Evolutionary conservation across 2,113 vertebrate species (phyloP).

Genomic region (Solea solea): DNA sequence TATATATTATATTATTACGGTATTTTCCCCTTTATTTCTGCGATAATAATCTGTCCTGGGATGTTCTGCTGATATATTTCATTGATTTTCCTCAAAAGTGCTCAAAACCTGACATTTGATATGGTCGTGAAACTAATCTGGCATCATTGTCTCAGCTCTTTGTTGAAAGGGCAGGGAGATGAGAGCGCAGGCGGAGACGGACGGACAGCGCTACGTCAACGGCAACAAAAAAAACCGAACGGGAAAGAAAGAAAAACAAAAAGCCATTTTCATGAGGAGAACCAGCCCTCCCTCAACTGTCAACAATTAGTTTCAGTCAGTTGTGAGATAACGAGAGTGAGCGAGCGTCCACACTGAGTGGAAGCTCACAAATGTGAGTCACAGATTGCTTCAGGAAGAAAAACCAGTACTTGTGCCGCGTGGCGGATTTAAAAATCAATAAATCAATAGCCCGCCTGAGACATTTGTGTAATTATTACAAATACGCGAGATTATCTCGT

Average conservation of each 20-base stretch:
- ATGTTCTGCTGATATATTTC: constrained; percentile 48
- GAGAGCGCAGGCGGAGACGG: constrained; percentile 26
- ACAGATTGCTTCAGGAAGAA: neutral
- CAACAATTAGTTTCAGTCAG: constrained; percentile 10
- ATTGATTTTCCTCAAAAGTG: constrained; percentile 69
- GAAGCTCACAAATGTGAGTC: no score
- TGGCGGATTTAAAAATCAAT: constrained; percentile 14
- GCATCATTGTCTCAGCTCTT: constrained; percentile 65
- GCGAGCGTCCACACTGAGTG: neutral
- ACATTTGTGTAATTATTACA: constrained; percentile 17
- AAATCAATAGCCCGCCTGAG: constrained; percentile 2
- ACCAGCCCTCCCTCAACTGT: neutral
- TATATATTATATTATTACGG: no score
- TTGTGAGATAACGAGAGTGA: constrained; percentile 2
- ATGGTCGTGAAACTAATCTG: constrained; percentile 71
- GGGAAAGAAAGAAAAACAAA: no score
- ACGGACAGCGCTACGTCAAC: constrained; percentile 53
- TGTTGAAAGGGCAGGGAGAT: constrained; percentile 53
- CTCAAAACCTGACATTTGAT: constrained; percentile 78
- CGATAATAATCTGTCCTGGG: no score
- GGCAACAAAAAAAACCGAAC: constrained; percentile 30
- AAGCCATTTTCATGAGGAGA: constrained; percentile 35
- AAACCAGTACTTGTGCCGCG: neutral
- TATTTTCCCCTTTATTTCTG: no score
- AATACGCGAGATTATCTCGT: neutral